These are phyloP conservation scores for Leucania comma DNA, from an alignment of 2,888 invertebrate genomes.

Conservation along the genomic window DNA sequence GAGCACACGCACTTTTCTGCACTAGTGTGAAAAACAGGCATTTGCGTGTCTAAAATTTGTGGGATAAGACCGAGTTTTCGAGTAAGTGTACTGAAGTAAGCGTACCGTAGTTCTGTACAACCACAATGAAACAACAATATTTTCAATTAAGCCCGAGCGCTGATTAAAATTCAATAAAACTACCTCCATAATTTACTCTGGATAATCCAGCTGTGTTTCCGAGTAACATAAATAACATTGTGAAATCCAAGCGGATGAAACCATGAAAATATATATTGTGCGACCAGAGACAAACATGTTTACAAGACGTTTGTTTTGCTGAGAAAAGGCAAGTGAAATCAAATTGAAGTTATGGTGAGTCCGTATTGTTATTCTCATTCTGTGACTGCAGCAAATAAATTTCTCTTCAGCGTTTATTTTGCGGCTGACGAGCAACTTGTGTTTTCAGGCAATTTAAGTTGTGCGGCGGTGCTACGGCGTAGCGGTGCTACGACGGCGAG, in stretches of 20 bases:
- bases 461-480: conserved; percentile 60
- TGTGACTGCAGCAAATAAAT: conserved; percentile 72
- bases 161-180: conserved; percentile 45
- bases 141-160: conserved; percentile 17
- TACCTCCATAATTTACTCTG: conserved; percentile 43
- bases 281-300: conserved; percentile 80
- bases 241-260: conserved; percentile 45
- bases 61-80: too few relatives aligned
- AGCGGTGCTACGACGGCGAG: conserved; percentile 55
- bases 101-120: background rate
- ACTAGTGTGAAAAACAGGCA: too few relatives aligned
- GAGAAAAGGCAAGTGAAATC: conserved; percentile 67
- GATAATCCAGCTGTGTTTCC: conserved; percentile 38
- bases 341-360: conserved; percentile 75
- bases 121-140: background rate
- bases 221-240: conserved; percentile 49
- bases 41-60: too few relatives aligned
- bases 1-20: too few relatives aligned
- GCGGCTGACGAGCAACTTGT: conserved; percentile 73
- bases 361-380: conserved; percentile 71
- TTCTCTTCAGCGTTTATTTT: conserved; percentile 69
- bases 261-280: conserved; percentile 52
- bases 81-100: too few relatives aligned
- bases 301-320: conserved; percentile 70
- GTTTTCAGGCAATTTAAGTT: conserved; percentile 81